Base-by-base conservation (phyloP, 2,888 invertebrate species). In the Cryptus viduatorius region DNA sequence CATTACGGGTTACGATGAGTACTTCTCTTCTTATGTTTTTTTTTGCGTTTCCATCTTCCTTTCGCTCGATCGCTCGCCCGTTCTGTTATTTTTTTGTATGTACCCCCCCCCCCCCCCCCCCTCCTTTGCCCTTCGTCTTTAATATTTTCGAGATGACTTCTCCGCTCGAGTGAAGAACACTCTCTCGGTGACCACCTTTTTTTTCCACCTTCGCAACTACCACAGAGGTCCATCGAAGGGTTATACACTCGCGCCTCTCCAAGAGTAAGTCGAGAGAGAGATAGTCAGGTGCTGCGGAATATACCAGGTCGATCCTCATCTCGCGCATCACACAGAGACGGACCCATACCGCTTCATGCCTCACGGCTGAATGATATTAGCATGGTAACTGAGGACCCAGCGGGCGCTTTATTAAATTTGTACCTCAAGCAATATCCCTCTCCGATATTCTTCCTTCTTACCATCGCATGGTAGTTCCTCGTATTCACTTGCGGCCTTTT, bases 341-440 rank as follows among this genome's bases (percentile, higher is more conserved):
- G 48, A 61, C 16, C 29, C 53, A 8, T 19, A 46, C 64, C 75
- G 31, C 64, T 37, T 64, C 61, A n/a, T 75, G 75, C 61, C 75
- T 75, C 14, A 64, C 61, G 75, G 89, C 87, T 86, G 89, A 88
- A 90, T 89, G 90, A 91, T 90, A 92, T 92, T 92, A 91, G 90
- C 90, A 92, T 91, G 90, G 91, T 90, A 92, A 92, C 90, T 90
- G 90, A 90, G 86, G 87, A 88, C 89, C 89, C 92, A 91, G 92
- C 90, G 88, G 92, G 91, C 90, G 90, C 90, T 90, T 92, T 91
- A 91, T 92, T 91, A 92, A 92, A 91, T 92, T 91, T 90, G 89
- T 90, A 89, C 90, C 90, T 90, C 87, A 86, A 90, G 90, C 89
- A 87, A 89, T 89, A 90, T 90, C 89, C 59, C 72, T 69, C 72